Evolutionary conservation across 2,888 invertebrate species (phyloP).

Genomic region (Eupelmus urozonus): DNA sequence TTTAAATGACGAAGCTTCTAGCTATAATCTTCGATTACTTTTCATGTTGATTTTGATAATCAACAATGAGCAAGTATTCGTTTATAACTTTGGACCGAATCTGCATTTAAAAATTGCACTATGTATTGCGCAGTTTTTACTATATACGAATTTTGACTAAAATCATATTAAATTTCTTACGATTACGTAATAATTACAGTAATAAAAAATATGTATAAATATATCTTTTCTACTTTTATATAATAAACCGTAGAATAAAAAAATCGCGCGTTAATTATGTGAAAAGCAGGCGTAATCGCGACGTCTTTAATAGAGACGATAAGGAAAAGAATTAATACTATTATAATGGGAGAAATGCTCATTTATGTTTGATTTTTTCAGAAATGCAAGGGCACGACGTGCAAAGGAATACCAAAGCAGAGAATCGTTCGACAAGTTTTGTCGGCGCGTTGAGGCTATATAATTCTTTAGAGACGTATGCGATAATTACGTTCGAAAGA

Average conservation of each 20-base stretch:
- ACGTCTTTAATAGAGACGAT: conserved; percentile 19
- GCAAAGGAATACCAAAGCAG: conserved; percentile 77
- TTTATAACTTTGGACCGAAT: conserved; percentile 28
- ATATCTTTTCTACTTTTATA: conserved; percentile 60
- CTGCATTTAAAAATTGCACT: conserved; percentile 33
- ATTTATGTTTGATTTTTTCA: conserved; percentile 70
- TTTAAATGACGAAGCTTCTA: conserved; percentile 25
- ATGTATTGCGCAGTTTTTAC: conserved; percentile 21
- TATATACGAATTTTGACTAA: conserved; percentile 10
- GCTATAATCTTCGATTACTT: conserved; percentile 19
- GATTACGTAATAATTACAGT: conserved; percentile 31
- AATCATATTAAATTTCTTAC: conserved; percentile 34
- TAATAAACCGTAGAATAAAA: conserved; percentile 38
- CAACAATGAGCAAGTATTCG: conserved; percentile 10
- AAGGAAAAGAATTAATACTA: not conserved
- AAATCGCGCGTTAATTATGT: conserved; percentile 35
- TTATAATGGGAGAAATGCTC: conserved; percentile 13
- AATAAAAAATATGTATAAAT: conserved; percentile 27
- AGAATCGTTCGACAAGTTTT: conserved; percentile 73
- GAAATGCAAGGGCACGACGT: conserved; percentile 75
- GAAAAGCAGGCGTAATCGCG: not conserved
- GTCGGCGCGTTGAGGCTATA: conserved; percentile 73
- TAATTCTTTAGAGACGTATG: conserved; percentile 52
- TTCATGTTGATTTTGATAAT: conserved; percentile 37
- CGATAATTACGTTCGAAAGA: conserved; percentile 43